Conservation (phyloP, 2,797 vertebrate species). For the Lepilemur ruficaudatus region DNA sequence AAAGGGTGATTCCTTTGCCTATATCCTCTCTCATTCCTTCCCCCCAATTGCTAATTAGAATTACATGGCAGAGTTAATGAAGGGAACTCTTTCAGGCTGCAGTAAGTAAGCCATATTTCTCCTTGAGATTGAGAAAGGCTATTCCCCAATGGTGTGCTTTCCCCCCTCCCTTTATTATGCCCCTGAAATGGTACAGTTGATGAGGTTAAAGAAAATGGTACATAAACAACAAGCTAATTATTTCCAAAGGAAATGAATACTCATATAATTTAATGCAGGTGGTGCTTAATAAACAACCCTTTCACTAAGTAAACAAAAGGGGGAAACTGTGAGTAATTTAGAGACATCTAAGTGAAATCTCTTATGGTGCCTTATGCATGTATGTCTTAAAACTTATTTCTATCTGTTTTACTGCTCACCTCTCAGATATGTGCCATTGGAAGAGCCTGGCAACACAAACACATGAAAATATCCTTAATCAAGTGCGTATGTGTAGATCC, state of each 20-base stretch:
- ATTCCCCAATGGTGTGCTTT: neutral
- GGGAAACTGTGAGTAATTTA: constrained; percentile 47
- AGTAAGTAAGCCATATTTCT: neutral
- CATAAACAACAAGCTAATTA: constrained; percentile 60
- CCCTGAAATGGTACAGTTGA: constrained; percentile 25
- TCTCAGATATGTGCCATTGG: constrained; percentile 36
- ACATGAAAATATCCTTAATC: constrained; percentile 51
- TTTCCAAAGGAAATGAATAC: constrained; percentile 61
- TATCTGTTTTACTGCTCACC: neutral
- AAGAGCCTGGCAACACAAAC: neutral
- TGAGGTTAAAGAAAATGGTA: constrained; percentile 43
- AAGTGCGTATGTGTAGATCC: neutral
- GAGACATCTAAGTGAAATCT: neutral
- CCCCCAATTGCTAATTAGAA: constrained; percentile 33
- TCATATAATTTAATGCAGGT: constrained; percentile 61
- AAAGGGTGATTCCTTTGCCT: neutral
- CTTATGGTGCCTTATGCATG: neutral
- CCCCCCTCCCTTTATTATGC: neutral
- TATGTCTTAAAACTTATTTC: constrained; percentile 11
- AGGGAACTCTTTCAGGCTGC: constrained; percentile 25
- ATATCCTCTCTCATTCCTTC: neutral
- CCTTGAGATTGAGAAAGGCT: constrained; percentile 16
- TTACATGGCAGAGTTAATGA: constrained; percentile 37
- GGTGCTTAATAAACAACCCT: constrained; percentile 52
- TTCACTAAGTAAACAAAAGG: constrained; percentile 59